Conservation (phyloP, 64 coral and sea anemone genomes). For the Montipora sp. region DNA sequence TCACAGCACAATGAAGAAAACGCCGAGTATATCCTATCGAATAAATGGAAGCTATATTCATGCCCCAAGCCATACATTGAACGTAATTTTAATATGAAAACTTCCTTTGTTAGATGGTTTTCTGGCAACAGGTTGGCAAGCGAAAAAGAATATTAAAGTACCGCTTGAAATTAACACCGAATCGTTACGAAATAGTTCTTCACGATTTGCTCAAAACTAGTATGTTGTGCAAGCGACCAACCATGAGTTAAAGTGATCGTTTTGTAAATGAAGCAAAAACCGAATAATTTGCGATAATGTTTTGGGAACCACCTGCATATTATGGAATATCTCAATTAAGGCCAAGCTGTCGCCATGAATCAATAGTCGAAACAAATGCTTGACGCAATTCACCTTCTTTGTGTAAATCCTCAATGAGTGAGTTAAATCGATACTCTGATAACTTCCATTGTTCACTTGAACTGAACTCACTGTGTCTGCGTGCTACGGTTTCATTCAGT, state of each 20-base stretch:
- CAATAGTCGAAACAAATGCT: not conserved
- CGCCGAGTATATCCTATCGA: not conserved
- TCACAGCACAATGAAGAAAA: not conserved
- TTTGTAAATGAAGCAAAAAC: not conserved
- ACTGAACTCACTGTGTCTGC: too few relatives aligned
- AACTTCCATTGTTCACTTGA: not conserved
- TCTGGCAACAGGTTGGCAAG: conserved; percentile 10
- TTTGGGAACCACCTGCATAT: not conserved
- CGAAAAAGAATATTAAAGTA: not conserved
- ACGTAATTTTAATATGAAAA: conserved; percentile 26
- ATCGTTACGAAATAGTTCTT: too few relatives aligned
- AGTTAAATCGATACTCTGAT: not conserved
- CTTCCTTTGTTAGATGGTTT: not conserved
- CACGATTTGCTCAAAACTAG: too few relatives aligned
- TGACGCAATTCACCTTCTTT: not conserved
- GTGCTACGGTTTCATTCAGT: too few relatives aligned
- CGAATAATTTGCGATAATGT: not conserved
- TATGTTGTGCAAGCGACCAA: not conserved
- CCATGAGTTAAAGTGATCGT: not conserved
- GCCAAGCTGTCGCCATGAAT: not conserved
- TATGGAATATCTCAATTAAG: not conserved
- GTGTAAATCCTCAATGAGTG: not conserved
- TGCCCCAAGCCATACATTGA: not conserved
- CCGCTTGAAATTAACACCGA: not conserved
- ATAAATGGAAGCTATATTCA: not conserved